Percentiles rank a stretch among this genome's conserved stretches.
Conservation (phyloP, 2,113 vertebrate genomes). For the Elephantulus edwardii region DNA sequence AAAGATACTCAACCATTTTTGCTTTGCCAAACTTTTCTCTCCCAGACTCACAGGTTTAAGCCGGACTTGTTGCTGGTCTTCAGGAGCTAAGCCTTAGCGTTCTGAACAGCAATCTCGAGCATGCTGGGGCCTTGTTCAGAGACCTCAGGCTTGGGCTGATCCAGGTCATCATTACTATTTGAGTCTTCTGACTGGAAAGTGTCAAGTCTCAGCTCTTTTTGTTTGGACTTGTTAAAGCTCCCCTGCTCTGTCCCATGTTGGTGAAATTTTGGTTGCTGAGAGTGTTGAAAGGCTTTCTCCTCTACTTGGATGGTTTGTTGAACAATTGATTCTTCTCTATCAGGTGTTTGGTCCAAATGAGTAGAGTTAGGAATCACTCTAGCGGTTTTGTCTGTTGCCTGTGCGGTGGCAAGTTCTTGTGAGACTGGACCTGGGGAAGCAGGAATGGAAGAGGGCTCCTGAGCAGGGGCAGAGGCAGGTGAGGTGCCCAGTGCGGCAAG, state of each 20-base stretch:
- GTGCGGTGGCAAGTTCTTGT: neutral
- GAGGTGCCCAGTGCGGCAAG: neutral
- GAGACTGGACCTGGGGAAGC: neutral
- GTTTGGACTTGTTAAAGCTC: neutral
- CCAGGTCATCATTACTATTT: conserved; percentile 18
- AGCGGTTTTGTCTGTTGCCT: fast-evolving
- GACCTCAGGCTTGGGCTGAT: neutral
- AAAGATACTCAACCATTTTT: neutral
- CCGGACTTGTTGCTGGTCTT: conserved; percentile 84
- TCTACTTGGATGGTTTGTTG: neutral
- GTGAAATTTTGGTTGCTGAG: neutral
- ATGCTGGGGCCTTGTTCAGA: conserved; percentile 38
- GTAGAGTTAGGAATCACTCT: fast-evolving
- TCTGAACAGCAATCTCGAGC: conserved; percentile 76
- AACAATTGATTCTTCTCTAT: neutral
- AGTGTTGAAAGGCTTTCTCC: neutral
- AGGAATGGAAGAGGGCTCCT: neutral
- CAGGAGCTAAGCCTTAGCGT: conserved; percentile 88
- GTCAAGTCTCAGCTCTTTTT: neutral
- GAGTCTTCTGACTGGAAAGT: conserved; percentile 68
- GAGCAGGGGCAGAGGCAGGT: neutral
- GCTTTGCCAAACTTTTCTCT: neutral
- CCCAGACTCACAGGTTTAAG: conserved; percentile 90
- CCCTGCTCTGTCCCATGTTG: neutral
- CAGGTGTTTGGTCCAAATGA: neutral